Evolutionary conservation across 2,113 vertebrate genomes (phyloP), one percentile per base, ranked within the genome.

Genomic region (Leucosticte australis): DNA sequence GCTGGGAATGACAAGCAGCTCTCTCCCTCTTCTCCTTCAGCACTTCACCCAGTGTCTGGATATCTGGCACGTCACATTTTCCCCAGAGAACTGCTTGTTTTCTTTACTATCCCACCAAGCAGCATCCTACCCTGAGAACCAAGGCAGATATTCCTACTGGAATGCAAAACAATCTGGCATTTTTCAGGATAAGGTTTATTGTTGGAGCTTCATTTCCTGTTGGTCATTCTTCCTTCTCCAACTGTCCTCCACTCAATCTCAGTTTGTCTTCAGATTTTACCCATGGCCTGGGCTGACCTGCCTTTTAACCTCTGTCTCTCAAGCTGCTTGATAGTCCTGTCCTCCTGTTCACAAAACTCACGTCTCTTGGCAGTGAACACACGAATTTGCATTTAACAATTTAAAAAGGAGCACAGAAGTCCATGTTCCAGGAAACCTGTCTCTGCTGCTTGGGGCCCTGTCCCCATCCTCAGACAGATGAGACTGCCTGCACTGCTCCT

Each of bases 141-240:
- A 83, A 77, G 39, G 27, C 41, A 92, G 68, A 89, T 78, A 67
- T 39, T 92, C 77, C 53, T 86, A 8, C 35, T 95, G 92, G 96
- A 97, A 97, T 95, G 86, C 89, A 96, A 93, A 96, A 93, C 95
- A 95, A 83, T 95, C 88, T 88, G 85, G 63, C 83, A 71, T 95
- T 93, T 96, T 93, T 96, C 92, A 93, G 95, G 64, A 81, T 62
- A 81, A 80, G 21, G 80, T 96, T 96, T 95, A 71, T 83, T 96
- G 83, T 83, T 92, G 80, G 27, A 83, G 52, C 89, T 94, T 95
- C 91, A 96, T 95, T 96, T 97, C 96, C 96, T 95, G 91, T 87
- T 71, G 76, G 80, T 90, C 81, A 27, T 87, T 83, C 76, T 78
- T 81, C 73, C 80, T 89, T 70, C 73, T 80, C 49, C 50, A 88